Evolutionary conservation across 2,113 vertebrate species (phyloP).

Genomic region (Oxyruncus cristatus): DNA sequence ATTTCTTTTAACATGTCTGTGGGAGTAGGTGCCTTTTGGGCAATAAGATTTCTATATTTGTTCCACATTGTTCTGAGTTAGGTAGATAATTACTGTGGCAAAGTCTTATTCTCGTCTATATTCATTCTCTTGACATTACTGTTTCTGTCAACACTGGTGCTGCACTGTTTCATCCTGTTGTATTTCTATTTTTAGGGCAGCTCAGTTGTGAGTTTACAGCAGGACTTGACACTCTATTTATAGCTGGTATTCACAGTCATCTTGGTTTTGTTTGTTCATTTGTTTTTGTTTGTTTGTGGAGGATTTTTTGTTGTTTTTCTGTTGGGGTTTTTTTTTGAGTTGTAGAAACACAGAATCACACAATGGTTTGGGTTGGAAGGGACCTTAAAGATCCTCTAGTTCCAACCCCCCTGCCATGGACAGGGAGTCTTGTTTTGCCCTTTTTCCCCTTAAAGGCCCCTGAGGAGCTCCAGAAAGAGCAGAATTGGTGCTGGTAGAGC

Average conservation of each 20-base stretch:
- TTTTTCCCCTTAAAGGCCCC: rapidly evolving
- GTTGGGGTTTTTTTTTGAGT: not conserved
- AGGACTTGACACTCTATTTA: not conserved
- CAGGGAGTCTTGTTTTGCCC: not conserved
- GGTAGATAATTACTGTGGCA: constrained; percentile 20
- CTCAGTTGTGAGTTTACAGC: not conserved
- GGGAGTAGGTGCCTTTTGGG: not conserved
- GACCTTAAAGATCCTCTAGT: not conserved
- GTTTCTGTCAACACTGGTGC: not conserved
- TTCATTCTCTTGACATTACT: not conserved
- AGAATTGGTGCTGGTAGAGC: not conserved
- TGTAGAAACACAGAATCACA: rapidly evolving
- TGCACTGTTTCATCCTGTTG: not conserved
- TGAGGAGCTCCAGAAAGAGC: not conserved
- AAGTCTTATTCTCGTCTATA: not conserved
- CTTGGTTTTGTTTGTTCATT: not conserved
- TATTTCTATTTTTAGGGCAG: not conserved
- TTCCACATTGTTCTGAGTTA: not conserved
- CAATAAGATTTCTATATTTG: constrained; percentile 30
- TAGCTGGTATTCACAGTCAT: not conserved
- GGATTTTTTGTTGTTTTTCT: no score
- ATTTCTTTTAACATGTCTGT: not conserved
- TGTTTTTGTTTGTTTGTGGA: not conserved
- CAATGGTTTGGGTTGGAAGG: not conserved
- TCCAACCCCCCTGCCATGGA: not conserved